A percentile compares a stretch with the other conserved stretches of the same genome.
These are phyloP conservation scores for Erannis defoliaria DNA, from an alignment of 2,888 invertebrate genomes.

Conservation along the genomic window DNA sequence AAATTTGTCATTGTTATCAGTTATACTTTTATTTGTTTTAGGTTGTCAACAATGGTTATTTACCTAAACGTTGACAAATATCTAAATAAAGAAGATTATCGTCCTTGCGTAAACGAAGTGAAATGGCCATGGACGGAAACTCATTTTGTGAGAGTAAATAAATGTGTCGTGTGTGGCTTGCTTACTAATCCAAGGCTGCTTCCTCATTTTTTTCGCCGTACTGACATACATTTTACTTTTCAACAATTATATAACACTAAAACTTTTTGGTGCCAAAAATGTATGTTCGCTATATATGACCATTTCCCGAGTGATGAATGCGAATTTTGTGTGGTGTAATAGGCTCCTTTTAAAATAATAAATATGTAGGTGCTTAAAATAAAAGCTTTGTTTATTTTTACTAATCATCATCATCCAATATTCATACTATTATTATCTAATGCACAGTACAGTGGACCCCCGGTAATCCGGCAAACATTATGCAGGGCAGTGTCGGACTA, in stretches of 20 bases:
- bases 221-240: constrained; percentile 28
- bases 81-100: constrained; percentile 29
- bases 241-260: constrained; percentile 15
- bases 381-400: constrained; percentile 15
- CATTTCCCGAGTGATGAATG: constrained; percentile 25
- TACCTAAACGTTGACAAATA: constrained; percentile 26
- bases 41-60: constrained; percentile 23
- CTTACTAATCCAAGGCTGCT: constrained; percentile 29
- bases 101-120: constrained; percentile 29
- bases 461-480: too few relatives aligned
- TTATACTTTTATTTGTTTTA: constrained; percentile 14
- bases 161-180: constrained; percentile 26
- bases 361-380: constrained; percentile 24
- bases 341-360: constrained; percentile 17
- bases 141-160: constrained; percentile 30
- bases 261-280: constrained; percentile 23
- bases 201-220: constrained; percentile 28
- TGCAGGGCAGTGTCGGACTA: too few relatives aligned
- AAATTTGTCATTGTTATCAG: too few relatives aligned
- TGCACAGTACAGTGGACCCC: too few relatives aligned
- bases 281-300: constrained; percentile 27
- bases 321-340: constrained; percentile 21
- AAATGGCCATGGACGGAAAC: constrained; percentile 36
- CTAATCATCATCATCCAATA: constrained; percentile 5
- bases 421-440: constrained; percentile 8